phyloP scores from a whole-genome alignment of 2,113 vertebrate species.

The Saguinus midas region DNA sequence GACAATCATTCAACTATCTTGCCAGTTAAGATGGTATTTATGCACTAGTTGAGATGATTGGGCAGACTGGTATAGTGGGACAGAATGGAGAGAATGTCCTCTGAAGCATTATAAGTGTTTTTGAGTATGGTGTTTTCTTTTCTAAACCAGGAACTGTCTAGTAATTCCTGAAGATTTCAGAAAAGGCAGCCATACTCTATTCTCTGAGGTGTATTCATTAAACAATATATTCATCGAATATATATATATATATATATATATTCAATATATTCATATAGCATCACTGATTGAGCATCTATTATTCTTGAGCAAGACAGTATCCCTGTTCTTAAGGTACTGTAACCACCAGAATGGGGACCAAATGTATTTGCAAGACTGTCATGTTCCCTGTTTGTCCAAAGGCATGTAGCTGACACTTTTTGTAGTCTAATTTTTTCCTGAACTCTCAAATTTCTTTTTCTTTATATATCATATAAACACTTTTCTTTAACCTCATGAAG shows the following conservation, averaged over 20 bases:
- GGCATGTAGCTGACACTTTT: neutral
- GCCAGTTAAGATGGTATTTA: neutral
- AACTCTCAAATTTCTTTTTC: neutral
- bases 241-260: neutral
- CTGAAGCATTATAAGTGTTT: neutral
- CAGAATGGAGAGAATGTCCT: neutral
- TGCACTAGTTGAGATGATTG: neutral
- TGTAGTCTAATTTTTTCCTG: neutral
- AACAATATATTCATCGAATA: neutral
- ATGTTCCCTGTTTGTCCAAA: neutral
- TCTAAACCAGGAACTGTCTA: neutral
- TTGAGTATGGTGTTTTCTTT: slow-evolving; percentile 38
- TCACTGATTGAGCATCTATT: neutral
- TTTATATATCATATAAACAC: neutral
- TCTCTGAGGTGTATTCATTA: neutral
- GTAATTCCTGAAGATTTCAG: neutral
- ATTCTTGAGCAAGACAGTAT: neutral
- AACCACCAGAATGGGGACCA: neutral
- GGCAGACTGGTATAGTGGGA: neutral
- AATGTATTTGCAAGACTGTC: neutral
- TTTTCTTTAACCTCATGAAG: neutral
- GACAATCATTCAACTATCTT: neutral
- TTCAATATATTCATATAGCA: neutral
- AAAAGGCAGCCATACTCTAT: neutral
- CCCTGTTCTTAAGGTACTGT: neutral